Base-by-base conservation (phyloP, 2,113 vertebrate genomes). In the Empidonax traillii region DNA sequence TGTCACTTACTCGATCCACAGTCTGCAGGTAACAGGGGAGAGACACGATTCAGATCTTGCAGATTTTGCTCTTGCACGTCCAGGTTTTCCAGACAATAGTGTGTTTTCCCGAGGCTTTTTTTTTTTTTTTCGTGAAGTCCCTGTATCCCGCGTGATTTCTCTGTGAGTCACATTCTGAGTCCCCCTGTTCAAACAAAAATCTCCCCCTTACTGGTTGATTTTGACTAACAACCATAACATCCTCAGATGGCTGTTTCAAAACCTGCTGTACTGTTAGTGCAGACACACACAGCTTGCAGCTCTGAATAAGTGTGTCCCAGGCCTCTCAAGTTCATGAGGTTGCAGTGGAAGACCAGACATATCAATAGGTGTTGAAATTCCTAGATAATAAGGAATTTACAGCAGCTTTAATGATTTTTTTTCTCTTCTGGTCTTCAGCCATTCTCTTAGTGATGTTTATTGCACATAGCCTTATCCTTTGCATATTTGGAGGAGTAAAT, bases 21-120 rank as follows among this genome's bases (percentile, higher is more conserved):
- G 2, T 33, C 68, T 68, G 53, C 80, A 95, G 81, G 93, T 89
- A 65, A 63, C 74, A 66, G 41, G 61, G n/a, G 31, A n/a, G 49
- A 63, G 23, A 28, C 4, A 9, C 8, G 17, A 68, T n/a, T 62
- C 56, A 72, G 55, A 55, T 63, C 43, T 4, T 59, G 61, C 33
- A 91, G 80, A 66, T 66, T 92, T 74, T 93, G 43, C 87, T 46
- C 16, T 14, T 20, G 33, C 27, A 43, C 10, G 41, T 61, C 56
- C 44, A 49, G 47, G 33, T 94, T 95, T 94, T 78, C 33, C 69
- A 92, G 74, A 82, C 12, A 46, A 66, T 18, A 15, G 33, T 2
- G 41, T 84, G 56, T 86, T 92, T 94, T 93, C 41, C 39, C 78
- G 92, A 78, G 75, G 7, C 12, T 92, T 87, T 61, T 93, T 89